Conservation (phyloP, 64 coral and sea anemone genomes). For the Platygyra sinensis region DNA sequence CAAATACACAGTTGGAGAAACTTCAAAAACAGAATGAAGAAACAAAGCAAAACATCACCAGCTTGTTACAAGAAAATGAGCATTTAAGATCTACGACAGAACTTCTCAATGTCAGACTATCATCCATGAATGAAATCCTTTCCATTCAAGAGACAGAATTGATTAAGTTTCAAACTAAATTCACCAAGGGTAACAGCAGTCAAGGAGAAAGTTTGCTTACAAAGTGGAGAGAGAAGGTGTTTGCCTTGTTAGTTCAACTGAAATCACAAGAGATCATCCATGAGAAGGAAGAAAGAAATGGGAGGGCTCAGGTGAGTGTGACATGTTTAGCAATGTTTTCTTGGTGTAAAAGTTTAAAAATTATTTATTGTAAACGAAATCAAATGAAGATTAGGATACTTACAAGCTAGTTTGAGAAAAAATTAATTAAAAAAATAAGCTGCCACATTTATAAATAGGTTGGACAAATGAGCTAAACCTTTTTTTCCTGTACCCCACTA, state of each 20-base stretch:
- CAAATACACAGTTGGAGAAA: conserved; percentile 72
- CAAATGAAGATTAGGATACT: too few species aligned
- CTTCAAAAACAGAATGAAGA: conserved; percentile 70
- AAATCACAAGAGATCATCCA: conserved; percentile 74
- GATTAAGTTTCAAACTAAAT: conserved; percentile 48
- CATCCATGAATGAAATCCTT: conserved; percentile 84
- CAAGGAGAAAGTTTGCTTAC: conserved; percentile 43
- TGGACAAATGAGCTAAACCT: too few species aligned
- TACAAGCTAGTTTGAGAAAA: too few species aligned
- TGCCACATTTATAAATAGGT: too few species aligned
- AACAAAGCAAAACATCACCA: conserved; percentile 25
- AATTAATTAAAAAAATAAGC: too few species aligned
- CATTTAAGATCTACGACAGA: conserved; percentile 66
- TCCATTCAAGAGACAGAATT: conserved; percentile 87
- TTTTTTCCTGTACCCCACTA: too few species aligned
- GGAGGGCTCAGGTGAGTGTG: conserved; percentile 58
- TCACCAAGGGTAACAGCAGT: background rate
- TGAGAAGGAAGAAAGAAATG: conserved; percentile 55
- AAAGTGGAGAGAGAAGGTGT: conserved; percentile 90
- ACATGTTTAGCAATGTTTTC: too few species aligned
- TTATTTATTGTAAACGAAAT: too few species aligned
- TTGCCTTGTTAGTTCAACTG: conserved; percentile 90
- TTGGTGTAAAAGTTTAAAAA: too few species aligned
- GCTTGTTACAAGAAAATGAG: conserved; percentile 83
- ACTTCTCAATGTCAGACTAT: conserved; percentile 77